Evolutionary conservation across 2,888 invertebrate species (phyloP).

Genomic region (Suillia variegata): DNA sequence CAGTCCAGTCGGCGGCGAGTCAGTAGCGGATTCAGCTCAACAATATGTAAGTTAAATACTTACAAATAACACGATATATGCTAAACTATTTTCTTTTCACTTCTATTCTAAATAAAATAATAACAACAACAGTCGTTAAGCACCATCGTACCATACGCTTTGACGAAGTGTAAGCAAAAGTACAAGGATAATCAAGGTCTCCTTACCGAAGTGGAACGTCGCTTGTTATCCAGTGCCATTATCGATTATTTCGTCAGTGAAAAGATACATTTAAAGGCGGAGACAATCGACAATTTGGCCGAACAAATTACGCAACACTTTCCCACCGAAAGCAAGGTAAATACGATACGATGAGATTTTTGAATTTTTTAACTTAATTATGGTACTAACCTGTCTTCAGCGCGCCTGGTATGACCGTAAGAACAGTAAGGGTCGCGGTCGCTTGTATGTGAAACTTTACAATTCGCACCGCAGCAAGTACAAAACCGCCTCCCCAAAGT

Average conservation of each 20-base stretch:
- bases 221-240: conserved; percentile 9
- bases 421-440: conserved; percentile 16
- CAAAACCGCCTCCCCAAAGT: not conserved
- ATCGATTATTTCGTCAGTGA: conserved; percentile 12
- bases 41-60: not conserved
- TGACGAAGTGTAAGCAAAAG: conserved; percentile 10
- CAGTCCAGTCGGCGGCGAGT: not conserved
- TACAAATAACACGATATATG: not conserved
- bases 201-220: conserved; percentile 9
- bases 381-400: conserved; percentile 10
- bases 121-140: conserved; percentile 11
- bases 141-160: conserved; percentile 9
- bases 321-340: conserved; percentile 18
- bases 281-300: conserved; percentile 11
- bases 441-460: conserved; percentile 16
- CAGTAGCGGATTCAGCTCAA: not conserved
- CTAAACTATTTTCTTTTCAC: not conserved
- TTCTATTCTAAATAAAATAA: no score
- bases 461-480: conserved; percentile 16
- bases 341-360: not conserved
- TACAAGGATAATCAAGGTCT: conserved; percentile 9
- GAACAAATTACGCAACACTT: conserved; percentile 15
- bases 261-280: not conserved
- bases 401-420: conserved; percentile 20
- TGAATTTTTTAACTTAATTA: not conserved